These are phyloP conservation scores for Scolopax mira DNA, from an alignment of 2,113 vertebrate species.

Conservation along the genomic window DNA sequence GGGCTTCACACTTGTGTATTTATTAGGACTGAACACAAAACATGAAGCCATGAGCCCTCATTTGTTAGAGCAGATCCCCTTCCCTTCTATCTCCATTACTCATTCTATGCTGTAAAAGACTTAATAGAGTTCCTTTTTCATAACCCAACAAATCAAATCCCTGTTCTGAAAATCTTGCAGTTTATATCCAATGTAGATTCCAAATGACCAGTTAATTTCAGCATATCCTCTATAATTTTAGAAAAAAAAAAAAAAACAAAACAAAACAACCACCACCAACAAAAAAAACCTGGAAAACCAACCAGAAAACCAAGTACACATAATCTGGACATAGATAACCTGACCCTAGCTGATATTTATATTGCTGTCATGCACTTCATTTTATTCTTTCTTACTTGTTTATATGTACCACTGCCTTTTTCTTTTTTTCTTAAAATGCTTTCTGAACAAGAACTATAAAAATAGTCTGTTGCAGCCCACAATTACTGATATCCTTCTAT, in stretches of 20 bases:
- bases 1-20: background rate
- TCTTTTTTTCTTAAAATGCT: background rate
- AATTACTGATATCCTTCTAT: background rate
- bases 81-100: background rate
- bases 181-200: background rate
- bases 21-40: background rate
- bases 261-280: background rate
- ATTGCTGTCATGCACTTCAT: background rate
- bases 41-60: background rate
- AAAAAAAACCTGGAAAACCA: background rate
- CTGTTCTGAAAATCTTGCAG: background rate
- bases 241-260: background rate
- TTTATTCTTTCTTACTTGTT: background rate
- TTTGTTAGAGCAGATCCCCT: background rate
- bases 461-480: background rate
- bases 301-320: background rate
- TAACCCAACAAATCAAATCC: background rate
- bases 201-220: background rate
- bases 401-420: background rate
- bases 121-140: background rate
- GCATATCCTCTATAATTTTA: background rate
- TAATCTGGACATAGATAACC: background rate
- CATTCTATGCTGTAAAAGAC: background rate
- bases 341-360: background rate
- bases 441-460: background rate